A percentile compares a stretch with the other conserved stretches of the same genome.
These are phyloP conservation scores for Calycopis cecrops DNA, from an alignment of 1,140 invertebrate species.

Conservation along the genomic window DNA sequence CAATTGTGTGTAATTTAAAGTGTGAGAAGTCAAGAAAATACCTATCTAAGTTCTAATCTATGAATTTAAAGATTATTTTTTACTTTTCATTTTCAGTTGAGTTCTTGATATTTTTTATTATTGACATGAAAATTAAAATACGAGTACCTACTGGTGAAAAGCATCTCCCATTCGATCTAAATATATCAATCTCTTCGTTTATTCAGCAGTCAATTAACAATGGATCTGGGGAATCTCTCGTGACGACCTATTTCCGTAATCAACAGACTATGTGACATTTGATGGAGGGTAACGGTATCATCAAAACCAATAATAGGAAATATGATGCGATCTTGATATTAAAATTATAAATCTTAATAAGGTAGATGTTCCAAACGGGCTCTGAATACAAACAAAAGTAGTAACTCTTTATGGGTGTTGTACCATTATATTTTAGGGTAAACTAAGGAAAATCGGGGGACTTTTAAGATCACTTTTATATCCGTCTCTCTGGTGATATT, in stretches of 20 bases:
- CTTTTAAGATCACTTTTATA: not conserved
- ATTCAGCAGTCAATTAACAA: not conserved
- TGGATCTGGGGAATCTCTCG: not conserved
- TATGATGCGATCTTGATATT: not conserved
- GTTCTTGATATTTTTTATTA: not conserved
- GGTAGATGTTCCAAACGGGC: not conserved
- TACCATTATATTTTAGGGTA: not conserved
- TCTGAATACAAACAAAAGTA: not conserved
- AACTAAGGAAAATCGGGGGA: not conserved
- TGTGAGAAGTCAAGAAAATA: not conserved
- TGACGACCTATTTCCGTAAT: slow-evolving; percentile 4
- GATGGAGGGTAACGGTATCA: not conserved
- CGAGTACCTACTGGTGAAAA: too few relatives aligned
- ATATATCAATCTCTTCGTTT: not conserved
- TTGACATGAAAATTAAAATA: not conserved
- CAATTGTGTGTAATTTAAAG: not conserved
- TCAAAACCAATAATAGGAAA: slow-evolving; percentile 1
- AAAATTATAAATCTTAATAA: too few relatives aligned
- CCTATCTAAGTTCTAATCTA: not conserved
- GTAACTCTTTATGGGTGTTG: not conserved
- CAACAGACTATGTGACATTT: not conserved
- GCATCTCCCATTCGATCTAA: not conserved
- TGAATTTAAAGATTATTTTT: too few relatives aligned
- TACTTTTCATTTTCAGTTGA: not conserved
- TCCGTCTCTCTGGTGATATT: too few relatives aligned